Base-by-base conservation (phyloP, 2,113 vertebrate genomes). In the Pampusana beccarii region DNA sequence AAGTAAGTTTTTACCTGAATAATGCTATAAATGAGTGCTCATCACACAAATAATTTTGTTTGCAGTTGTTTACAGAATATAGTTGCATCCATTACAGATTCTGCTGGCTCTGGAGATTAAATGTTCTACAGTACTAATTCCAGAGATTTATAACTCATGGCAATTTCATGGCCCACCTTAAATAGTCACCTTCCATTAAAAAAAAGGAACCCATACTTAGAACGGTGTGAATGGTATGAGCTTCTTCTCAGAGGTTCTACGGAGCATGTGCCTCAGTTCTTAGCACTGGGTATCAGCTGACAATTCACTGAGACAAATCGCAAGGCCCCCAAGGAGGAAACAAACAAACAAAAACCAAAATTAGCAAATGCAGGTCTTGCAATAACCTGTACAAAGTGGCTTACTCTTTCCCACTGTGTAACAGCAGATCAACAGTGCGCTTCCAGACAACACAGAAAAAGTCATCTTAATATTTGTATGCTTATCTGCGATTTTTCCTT, bases 131-230 rank as follows among this genome's bases (percentile, higher is more conserved):
- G 36, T 36, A 51, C 28, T 88, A 79, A 85, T 90, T 82, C 70
- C 36, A 29, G 46, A 94, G 93, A 94, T 95, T 96, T 92, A 86
- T 86, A 94, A 65, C 33, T 67, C 34, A 38, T 91, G 88, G 72
- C 65, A 78, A 38, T 48, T 93, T 96, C 84, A 95, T 73, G 54
- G n/a, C 26, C 31, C 31, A 57, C 50, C 86, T 90, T 89, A 81
- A 96, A 93, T 36, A 81, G 44, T 65, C 72, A 9, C 38, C 19
- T 44, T 44, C 61, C 44, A 71, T 51, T 33, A 83, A 13, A 40
- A 57, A 91, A 84, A 71, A 5, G 38, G 38, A 95, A 36, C 21
- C 21, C 66, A 17, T 77, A 29, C 40, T 86, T 88, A 81, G 60
- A 77, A 58, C 26, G 42, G 6, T 11, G 26, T 15, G 38, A 38